phyloP scores from a whole-genome alignment of 2,113 vertebrate genomes.

The Cynopterus brachyotis region DNA sequence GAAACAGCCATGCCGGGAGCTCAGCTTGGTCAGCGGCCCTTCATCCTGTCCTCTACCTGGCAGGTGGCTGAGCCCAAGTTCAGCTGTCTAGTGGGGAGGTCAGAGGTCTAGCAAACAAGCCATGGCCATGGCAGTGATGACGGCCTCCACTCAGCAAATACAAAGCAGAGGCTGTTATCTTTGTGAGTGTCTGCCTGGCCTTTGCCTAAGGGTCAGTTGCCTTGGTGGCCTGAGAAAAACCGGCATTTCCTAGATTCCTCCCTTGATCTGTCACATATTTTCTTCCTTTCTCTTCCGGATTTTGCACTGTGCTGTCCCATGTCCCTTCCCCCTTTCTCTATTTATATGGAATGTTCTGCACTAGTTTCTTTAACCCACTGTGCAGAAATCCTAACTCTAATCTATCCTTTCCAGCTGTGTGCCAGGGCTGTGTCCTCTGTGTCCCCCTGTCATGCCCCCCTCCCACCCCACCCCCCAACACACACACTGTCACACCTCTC shows the following conservation, averaged over 20 bases:
- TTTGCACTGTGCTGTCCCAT: background rate
- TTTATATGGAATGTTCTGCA: background rate
- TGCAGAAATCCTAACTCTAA: slow-evolving; percentile 25
- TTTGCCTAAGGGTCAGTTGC: background rate
- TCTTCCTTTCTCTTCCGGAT: background rate
- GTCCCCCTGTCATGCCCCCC: too few relatives aligned
- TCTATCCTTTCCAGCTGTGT: background rate
- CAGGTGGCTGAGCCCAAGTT: background rate
- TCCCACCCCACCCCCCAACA: background rate
- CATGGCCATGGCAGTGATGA: background rate
- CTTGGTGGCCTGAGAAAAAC: background rate
- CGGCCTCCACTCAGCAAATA: background rate
- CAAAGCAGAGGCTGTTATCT: background rate
- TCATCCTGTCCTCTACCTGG: slow-evolving; percentile 49
- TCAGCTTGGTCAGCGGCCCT: background rate
- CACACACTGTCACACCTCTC: background rate
- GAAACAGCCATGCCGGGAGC: slow-evolving; percentile 42
- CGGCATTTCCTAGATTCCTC: background rate
- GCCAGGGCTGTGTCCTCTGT: background rate
- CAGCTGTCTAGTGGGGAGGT: background rate
- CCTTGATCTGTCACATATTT: background rate
- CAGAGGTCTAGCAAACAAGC: slow-evolving; percentile 49
- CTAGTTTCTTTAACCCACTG: background rate
- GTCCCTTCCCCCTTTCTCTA: background rate
- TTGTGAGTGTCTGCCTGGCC: background rate